Percentiles rank a stretch among this genome's conserved stretches.
Conservation (phyloP, 2,113 vertebrate species). For the Romanogobio albipinnatus region DNA sequence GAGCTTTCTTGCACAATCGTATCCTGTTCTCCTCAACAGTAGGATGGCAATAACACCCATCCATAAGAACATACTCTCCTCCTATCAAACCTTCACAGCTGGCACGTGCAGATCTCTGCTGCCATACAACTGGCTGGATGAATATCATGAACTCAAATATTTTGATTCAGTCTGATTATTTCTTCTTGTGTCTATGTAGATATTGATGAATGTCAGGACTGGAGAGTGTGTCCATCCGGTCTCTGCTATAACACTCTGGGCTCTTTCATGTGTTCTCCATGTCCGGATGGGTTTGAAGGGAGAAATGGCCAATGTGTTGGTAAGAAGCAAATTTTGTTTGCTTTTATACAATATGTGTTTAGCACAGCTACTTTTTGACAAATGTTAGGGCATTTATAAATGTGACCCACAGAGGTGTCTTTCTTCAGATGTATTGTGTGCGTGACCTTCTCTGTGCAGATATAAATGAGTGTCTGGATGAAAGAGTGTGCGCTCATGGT, state of each 20-base stretch:
- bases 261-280: constrained; percentile 86
- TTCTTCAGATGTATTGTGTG: constrained; percentile 7
- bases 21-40: constrained; percentile 31
- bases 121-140: not conserved
- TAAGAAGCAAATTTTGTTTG: constrained; percentile 67
- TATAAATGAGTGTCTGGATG: constrained; percentile 77
- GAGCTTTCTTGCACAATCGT: constrained; percentile 6
- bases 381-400: not conserved
- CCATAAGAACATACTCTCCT: constrained; percentile 15
- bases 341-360: not conserved
- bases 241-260: constrained; percentile 87
- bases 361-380: constrained; percentile 18
- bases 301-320: constrained; percentile 87
- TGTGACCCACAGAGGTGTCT: not conserved
- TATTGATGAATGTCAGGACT: constrained; percentile 85
- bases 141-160: not conserved
- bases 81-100: constrained; percentile 1
- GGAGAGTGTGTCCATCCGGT: constrained; percentile 82
- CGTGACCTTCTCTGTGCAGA: constrained; percentile 65
- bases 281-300: constrained; percentile 84
- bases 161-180: not conserved
- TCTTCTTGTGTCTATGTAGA: constrained; percentile 73
- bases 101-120: not conserved
- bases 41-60: constrained; percentile 33
- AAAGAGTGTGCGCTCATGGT: constrained; percentile 72